Base-by-base conservation (phyloP, 2,888 invertebrate species). In the Mamestra brassicae region DNA sequence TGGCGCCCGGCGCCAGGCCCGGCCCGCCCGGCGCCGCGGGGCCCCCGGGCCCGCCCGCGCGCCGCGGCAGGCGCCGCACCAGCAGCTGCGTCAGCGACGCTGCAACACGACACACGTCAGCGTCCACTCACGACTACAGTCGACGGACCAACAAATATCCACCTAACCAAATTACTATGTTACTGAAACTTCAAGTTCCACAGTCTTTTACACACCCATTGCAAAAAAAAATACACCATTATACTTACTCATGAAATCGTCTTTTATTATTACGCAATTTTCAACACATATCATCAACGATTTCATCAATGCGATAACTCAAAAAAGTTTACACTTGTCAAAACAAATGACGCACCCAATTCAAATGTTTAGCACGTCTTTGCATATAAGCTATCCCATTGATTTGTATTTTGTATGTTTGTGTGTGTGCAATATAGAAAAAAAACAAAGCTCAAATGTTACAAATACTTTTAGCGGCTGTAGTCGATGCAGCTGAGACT, bases 31-130 rank as follows among this genome's bases (percentile, higher is more conserved):
- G 47, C 76, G 66, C 84, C 54, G 57, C 81, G 42, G 63, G 76
- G 64, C 79, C 69, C 55, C n/a, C n/a, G n/a, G 50, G 54, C 10
- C 13, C 76, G n/a, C 77, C 50, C 81, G 79, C 73, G 63, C 80
- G 76, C 69, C 87, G 83, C 67, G 81, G 86, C 61, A 87, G 64
- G 50, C 90, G 89, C 60, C 91, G 89, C 80, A 92, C 88, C 80
- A 92, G 83, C 85, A 92, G 86, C 72, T 89, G 89, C 26, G 91
- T 87, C 73, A 90, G 81, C 69, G 89, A 85, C 69, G 88, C 89
- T 89, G 87, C 50, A 85, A 85, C 11, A 10, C 45, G 6, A 47
- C 3, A 8, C 0, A 6, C 8, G 2, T 63, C 17, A 66, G 15
- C 13, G 11, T 5, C 34, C 13, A 13, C 50, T 6, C 42, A 42